Base-by-base conservation (phyloP, 2,888 invertebrate genomes). In the Dynastes maya region DNA sequence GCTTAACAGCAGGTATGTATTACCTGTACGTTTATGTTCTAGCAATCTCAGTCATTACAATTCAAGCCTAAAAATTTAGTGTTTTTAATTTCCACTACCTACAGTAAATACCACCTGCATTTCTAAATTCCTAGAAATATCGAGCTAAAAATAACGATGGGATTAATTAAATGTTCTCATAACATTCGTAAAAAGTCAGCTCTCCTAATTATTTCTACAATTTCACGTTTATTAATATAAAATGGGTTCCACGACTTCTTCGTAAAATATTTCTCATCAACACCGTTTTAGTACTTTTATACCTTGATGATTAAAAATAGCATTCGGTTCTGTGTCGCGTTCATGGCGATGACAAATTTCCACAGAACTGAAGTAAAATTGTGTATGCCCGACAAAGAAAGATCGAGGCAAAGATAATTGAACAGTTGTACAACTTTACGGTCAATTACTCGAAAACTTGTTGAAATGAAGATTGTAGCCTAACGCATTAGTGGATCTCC, bases 391-490 rank as follows among this genome's bases (percentile, higher is more conserved):
- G 16, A 61, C 40, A 45, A 40, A 72, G 22, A 55, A 27, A 55
- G 45, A 61, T 58, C 58, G 37, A 40, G 45, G 45, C 61, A 61
- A 61, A 58, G 58, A 37, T 72, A 72, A 72, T 72, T 72, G 45
- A 61, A 61, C 45, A 72, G 58, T 72, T 72, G 45, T 72, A 72
- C 61, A 72, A 61, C 72, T 72, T 58, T 72, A 72, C 61, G 72
- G 61, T 72, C 72, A 72, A 72, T 72, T 72, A 72, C 72, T 61
- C 72, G 40, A 72, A 72, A 72, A 72, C 58, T 72, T 61, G 61
- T 61, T 72, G 16, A 72, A 72, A 72, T 61, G 61, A 72, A 72
- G 58, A 55, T 72, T 72, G 45, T 72, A 58, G 22, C 32, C 37
- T 55, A 58, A 61, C 40, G 55, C 58, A 71, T 32, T 71, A 71